Evolutionary conservation across 2,113 vertebrate species (phyloP).

Genomic region (Cottus gobio): DNA sequence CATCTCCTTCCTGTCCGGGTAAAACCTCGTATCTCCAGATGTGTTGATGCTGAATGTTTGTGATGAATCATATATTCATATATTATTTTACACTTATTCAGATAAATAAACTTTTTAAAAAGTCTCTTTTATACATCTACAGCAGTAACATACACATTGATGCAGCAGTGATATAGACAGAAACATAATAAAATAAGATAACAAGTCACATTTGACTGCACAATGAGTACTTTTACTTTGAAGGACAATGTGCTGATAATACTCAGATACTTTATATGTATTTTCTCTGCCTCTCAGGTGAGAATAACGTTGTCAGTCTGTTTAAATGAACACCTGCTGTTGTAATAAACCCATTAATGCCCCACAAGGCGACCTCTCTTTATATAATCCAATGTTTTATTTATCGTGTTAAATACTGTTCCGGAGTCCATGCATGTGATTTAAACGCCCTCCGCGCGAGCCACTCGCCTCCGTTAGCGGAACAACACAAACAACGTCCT

Average conservation of each 20-base stretch:
- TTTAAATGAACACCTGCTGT: neutral
- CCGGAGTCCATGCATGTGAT: neutral
- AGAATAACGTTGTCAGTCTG: neutral
- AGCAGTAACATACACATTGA: too few relatives aligned
- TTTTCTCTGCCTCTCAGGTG: neutral
- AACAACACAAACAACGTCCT: constrained; percentile 55
- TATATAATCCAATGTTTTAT: too few relatives aligned
- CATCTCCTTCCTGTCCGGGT: too few relatives aligned
- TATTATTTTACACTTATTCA: too few relatives aligned
- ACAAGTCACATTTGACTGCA: neutral
- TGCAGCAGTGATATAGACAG: neutral
- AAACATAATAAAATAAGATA: neutral
- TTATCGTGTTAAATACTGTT: neutral
- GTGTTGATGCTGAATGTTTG: too few relatives aligned
- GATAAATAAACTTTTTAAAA: too few relatives aligned
- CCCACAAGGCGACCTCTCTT: neutral
- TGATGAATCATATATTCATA: too few relatives aligned
- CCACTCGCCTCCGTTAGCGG: neutral
- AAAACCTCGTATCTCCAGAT: too few relatives aligned
- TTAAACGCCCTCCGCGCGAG: neutral
- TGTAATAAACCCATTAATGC: neutral
- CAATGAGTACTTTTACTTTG: neutral
- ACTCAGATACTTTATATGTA: neutral
- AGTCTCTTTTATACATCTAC: too few relatives aligned
- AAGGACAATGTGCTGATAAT: neutral